phyloP scores from a whole-genome alignment of 2,797 vertebrate genomes.

The Gobio occitaniae region DNA sequence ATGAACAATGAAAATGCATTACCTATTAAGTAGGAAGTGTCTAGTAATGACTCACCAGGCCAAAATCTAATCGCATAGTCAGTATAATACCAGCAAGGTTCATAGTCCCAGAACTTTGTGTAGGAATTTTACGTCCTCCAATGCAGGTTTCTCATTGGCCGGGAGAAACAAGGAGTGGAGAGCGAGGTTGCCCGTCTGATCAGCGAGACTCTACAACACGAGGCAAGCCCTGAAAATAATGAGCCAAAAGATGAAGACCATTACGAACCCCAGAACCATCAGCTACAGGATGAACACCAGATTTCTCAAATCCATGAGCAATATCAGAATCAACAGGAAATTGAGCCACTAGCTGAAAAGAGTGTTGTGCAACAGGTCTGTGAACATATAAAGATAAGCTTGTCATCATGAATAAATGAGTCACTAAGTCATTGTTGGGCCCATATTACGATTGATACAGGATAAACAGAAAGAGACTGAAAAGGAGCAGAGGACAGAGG shows the following conservation, averaged over 20 bases:
- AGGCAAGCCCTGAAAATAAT: slow-evolving; percentile 66
- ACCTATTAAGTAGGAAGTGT: slow-evolving; percentile 12
- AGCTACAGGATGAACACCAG: slow-evolving; percentile 22
- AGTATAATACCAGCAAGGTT: not conserved
- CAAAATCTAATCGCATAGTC: slow-evolving; percentile 34
- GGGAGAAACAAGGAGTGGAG: slow-evolving; percentile 89
- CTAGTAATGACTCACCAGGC: slow-evolving; percentile 51
- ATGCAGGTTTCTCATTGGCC: slow-evolving; percentile 89
- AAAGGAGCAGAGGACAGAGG: slow-evolving; percentile 59
- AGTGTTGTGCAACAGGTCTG: slow-evolving; percentile 51
- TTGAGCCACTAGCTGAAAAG: slow-evolving; percentile 56
- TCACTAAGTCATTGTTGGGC: slow-evolving; percentile 16
- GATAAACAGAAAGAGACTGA: slow-evolving; percentile 49
- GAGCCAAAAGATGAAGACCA: slow-evolving; percentile 22
- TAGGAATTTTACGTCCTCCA: slow-evolving; percentile 3
- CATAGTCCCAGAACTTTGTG: slow-evolving; percentile 15
- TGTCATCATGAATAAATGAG: slow-evolving; percentile 18
- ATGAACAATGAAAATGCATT: not conserved
- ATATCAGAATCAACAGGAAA: slow-evolving; percentile 72
- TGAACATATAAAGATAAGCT: slow-evolving; percentile 30
- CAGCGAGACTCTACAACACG: slow-evolving; percentile 90
- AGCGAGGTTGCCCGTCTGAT: slow-evolving; percentile 92
- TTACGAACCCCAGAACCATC: not conserved
- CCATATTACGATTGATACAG: slow-evolving; percentile 35
- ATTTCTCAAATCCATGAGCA: not conserved